Evolutionary conservation across 2,113 vertebrate genomes (phyloP), one percentile per base, ranked within the genome.

Genomic region (Porphyrio hochstetteri): DNA sequence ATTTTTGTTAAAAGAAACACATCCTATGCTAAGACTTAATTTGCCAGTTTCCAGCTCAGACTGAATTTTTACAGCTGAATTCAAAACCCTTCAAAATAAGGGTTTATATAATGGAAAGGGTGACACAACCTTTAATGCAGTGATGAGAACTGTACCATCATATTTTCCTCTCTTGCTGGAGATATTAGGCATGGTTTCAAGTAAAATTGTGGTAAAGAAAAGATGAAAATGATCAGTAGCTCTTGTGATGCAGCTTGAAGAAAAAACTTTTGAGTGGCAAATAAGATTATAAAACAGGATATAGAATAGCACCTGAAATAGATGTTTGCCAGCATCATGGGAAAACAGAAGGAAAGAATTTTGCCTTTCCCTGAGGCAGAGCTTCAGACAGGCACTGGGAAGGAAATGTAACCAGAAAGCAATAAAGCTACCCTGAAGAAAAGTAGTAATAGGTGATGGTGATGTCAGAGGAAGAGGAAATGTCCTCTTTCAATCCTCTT

Each of bases 81-180:
- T 92, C 80, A 77, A 93, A 95, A 80, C 85, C 81, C 76, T 90
- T 93, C 72, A 93, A 94, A 97, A 97, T 64, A 94, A 87, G 61
- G 46, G n/a, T 88, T 96, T 96, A 71, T 94, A 93, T 93, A 93
- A 96, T 85, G 96, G 96, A 97, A 97, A 96, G 88, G 76, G 59
- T 94, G 93, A 97, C 90, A 95, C 86, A 90, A 75, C 40, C 64
- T 86, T 82, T 59, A 91, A 80, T 94, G 81, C 75, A 88, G 84
- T 59, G 71, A 79, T 91, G 91, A 87, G 74, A 93, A 93, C 48
- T 40, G 64, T 25, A 61, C 68, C 86, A 55, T 87, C 87, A 65
- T 33, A 88, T 79, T 96, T 96, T 93, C 94, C 93, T 68, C 52
- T 76, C 56, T 92, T 79, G 46, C 78, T 78, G 69, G 27, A 65